A percentile compares a stretch with the other conserved stretches of the same genome.
Conservation (phyloP, 2,113 vertebrate species). For the Microtus richardsoni region DNA sequence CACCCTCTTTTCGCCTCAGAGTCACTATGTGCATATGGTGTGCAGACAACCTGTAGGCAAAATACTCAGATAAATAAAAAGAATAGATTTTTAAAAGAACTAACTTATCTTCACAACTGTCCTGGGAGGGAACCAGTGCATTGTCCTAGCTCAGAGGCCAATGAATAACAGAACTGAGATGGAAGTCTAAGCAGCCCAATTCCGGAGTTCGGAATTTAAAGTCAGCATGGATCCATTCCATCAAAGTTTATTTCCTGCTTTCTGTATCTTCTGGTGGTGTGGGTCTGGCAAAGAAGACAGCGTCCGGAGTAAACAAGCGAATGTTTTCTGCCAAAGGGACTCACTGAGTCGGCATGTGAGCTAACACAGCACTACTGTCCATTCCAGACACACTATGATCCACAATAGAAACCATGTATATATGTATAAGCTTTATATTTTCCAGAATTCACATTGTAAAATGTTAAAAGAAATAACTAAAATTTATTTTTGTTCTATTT, state of each 20-base stretch:
- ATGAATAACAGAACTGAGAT: constrained; percentile 22
- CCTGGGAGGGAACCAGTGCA: neutral
- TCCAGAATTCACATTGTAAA: constrained; percentile 5
- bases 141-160: neutral
- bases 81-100: neutral
- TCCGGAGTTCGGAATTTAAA: neutral
- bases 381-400: neutral
- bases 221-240: neutral
- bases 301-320: neutral
- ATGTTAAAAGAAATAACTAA: neutral
- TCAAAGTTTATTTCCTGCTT: constrained; percentile 35
- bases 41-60: neutral
- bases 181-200: neutral
- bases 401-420: neutral
- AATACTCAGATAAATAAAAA: neutral
- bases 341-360: neutral
- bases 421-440: constrained; percentile 6
- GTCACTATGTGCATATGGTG: neutral
- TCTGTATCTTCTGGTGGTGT: neutral
- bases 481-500: constrained; percentile 11
- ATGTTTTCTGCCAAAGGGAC: constrained; percentile 7
- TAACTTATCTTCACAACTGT: constrained; percentile 9
- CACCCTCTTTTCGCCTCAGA: neutral
- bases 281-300: neutral
- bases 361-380: neutral